A percentile compares a stretch with the other conserved stretches of the same genome.
phyloP scores from a whole-genome alignment of 92 coral and sea anemone genomes.

The Anthopleura xanthogrammica region DNA sequence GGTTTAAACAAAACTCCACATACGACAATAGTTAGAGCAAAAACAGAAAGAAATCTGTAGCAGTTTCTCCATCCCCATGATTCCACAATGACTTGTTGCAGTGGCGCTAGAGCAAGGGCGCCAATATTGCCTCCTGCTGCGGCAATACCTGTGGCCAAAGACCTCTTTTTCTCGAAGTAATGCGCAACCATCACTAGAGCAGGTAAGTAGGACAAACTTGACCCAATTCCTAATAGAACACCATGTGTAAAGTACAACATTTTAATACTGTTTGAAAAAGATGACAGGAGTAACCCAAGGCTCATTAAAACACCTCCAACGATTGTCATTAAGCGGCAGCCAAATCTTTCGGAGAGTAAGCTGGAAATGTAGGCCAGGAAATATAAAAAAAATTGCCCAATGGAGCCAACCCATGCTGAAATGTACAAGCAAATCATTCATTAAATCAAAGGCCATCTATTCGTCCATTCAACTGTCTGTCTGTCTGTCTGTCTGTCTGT shows the following conservation, averaged over 20 bases:
- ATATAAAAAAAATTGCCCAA: conserved; percentile 86
- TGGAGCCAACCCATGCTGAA: conserved; percentile 98
- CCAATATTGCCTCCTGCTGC: conserved; percentile 94
- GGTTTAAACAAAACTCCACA: conserved; percentile 89
- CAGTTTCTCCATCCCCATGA: conserved; percentile 87
- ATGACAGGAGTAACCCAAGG: conserved; percentile 72
- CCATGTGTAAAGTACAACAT: conserved; percentile 83
- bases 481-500: too few relatives aligned
- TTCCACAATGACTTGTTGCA: conserved; percentile 77
- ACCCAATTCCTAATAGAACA: conserved; percentile 83
- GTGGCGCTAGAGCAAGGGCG: conserved; percentile 82
- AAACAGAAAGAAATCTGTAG: conserved; percentile 75
- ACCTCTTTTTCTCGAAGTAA: conserved; percentile 85
- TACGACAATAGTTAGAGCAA: conserved; percentile 61
- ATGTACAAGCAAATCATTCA: background rate
- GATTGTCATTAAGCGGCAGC: conserved; percentile 81
- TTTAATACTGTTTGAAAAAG: conserved; percentile 58
- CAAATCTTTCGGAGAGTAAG: conserved; percentile 70
- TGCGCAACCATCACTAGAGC: conserved; percentile 90
- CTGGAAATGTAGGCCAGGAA: conserved; percentile 85
- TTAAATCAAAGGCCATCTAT: too few relatives aligned
- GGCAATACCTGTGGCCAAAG: conserved; percentile 93
- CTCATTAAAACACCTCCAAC: conserved; percentile 79
- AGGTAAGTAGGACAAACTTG: conserved; percentile 87
- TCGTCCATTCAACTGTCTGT: too few relatives aligned